Base-by-base conservation (phyloP, 2,888 invertebrate genomes). In the Spodoptera exigua region DNA sequence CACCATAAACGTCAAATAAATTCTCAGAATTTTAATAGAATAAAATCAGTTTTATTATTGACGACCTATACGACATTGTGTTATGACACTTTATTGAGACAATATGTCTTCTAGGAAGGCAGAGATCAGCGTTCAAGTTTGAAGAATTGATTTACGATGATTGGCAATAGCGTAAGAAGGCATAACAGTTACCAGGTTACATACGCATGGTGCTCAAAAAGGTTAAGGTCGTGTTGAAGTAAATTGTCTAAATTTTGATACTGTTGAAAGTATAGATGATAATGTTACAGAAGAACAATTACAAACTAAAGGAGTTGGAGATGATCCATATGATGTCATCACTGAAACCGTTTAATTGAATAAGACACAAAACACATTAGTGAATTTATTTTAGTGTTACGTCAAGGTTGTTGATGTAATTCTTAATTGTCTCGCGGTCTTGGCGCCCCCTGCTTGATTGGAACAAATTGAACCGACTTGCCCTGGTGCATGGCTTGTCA, bases 391-490 rank as follows among this genome's bases (percentile, higher is more conserved):
- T 70, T 57, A 41, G 48, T 55, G 51, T 54, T 36, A 46, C 37
- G 27, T 34, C 71, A 71, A 74, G 74, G 74, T 27, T 64, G 21
- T 52, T 52, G 41, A 41, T 43, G 16, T 43, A 37, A 57, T 51
- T 58, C 41, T 69, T 68, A 74, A 72, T 74, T 72, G 61, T 67
- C 48, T 58, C 48, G 21, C 7, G 12, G 46, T 51, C 43, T 44
- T 72, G 59, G 69, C 59, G 59, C 70, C 60, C 57, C 21, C 7
- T 36, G 7, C 41, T 61, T 72, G 49, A 72, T 72, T 72, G 61
- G 49, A 53, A 69, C 32, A 74, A 74, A 72, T 72, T 72, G 75
- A 41, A 18, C 37, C 21, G 44, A 35, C 13, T 54, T 11, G 35
- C 34, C 13, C n/a, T n/a, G 13, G 27, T 67, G 53, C 64, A 65